A percentile compares a stretch with the other conserved stretches of the same genome.
Conservation (phyloP, 2,888 invertebrate genomes). For the Empis livida region DNA sequence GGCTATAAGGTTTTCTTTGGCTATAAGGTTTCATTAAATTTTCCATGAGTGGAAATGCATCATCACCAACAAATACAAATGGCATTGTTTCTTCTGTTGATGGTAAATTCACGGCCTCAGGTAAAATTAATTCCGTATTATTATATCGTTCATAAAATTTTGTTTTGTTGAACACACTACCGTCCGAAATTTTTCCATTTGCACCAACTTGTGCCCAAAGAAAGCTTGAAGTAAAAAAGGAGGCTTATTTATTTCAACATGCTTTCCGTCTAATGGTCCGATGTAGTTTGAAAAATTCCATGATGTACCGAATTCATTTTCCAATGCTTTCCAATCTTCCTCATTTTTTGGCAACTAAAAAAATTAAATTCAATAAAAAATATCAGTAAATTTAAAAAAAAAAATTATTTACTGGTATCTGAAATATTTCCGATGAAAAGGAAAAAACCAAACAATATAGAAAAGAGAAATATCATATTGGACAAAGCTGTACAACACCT, state of each 20-base stretch:
- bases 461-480: no score
- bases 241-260: slow-evolving; percentile 8
- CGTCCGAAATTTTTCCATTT: slow-evolving; percentile 11
- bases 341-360: slow-evolving; percentile 5
- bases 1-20: not conserved
- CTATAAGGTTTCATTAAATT: slow-evolving; percentile 9
- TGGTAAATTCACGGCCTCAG: slow-evolving; percentile 4
- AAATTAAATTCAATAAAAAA: no score
- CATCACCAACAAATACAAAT: slow-evolving; percentile 10
- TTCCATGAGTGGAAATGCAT: slow-evolving; percentile 7
- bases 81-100: no score
- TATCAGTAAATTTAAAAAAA: no score
- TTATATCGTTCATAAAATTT: slow-evolving; percentile 4
- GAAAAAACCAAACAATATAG: no score
- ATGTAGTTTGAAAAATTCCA: slow-evolving; percentile 9
- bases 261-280: slow-evolving; percentile 9
- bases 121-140: no score
- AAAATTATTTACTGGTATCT: no score
- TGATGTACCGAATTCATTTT: slow-evolving; percentile 1
- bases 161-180: slow-evolving; percentile 8
- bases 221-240: slow-evolving; percentile 10
- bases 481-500: no score
- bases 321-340: slow-evolving; percentile 4
- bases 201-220: slow-evolving; percentile 6
- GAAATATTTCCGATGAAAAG: no score